Base-by-base conservation (phyloP, 2,113 vertebrate genomes). In the Lepus europaeus region DNA sequence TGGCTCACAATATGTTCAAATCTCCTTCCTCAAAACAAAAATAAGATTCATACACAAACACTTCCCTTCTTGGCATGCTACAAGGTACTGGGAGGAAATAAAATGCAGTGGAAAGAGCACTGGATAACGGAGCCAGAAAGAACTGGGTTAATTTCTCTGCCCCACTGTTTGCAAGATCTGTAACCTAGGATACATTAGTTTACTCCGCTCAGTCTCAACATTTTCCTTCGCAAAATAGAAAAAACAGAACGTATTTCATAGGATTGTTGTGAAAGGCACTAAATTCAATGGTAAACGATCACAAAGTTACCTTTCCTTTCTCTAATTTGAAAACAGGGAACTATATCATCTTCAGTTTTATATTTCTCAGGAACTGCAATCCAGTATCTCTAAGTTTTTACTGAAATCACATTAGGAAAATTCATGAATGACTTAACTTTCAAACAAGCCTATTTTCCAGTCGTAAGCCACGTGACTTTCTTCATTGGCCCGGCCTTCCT, bases 141-240 rank as follows among this genome's bases (percentile, higher is more conserved):
- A 68, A 68, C 29, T 29, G 27, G 27, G 29, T 68, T 68, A 68
- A 17, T 49, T 31, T 3, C 11, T 53, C 29, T 89, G 29, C 6
- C 56, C 64, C 29, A 25, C 2, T 84, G 84, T 70, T 73, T 89
- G 73, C 33, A 85, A 74, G 59, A 6, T 79, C 22, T 77, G 51
- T 70, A 31, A 77, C 20, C 20, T 51, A 63, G 89, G 36, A 82
- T 82, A 66, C 77, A 63, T 81, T 83, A 88, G n/a, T 49, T 63
- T 73, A 68, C 23, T 79, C 22, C 31, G 73, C 20, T 95, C 39
- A 49, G 56, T 4, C 8, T 85, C 80, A 33, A 84, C 29, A 59
- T 73, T 85, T 78, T 85, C 80, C 53, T 93, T 95, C 49, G 66
- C 31, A 80, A 89, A 87, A 72, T 6, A 92, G 53, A 70, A 92